Percentiles rank a stretch among this genome's conserved stretches.
Evolutionary conservation across 2,888 invertebrate genomes (phyloP).

Genomic region (Cheilosia vulpina): DNA sequence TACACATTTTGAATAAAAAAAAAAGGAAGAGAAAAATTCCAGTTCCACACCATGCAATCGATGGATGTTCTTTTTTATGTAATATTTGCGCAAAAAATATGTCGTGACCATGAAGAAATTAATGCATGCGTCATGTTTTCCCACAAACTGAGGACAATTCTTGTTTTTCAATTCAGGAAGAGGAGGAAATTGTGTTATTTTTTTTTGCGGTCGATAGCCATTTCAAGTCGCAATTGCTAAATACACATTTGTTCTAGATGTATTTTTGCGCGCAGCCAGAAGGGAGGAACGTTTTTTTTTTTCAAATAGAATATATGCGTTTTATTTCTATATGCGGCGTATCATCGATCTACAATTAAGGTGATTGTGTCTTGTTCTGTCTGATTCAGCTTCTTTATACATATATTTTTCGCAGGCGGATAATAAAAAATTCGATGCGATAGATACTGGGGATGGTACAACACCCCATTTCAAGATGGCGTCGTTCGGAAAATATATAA

Average conservation of each 20-base stretch:
- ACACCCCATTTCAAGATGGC: constrained; percentile 74
- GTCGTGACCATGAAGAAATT: constrained; percentile 64
- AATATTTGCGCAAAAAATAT: constrained; percentile 57
- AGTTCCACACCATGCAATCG: constrained; percentile 60
- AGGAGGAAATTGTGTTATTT: constrained; percentile 48
- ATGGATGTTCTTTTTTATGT: constrained; percentile 49
- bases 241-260: constrained; percentile 12
- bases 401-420: constrained; percentile 56
- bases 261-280: constrained; percentile 62
- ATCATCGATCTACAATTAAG: constrained; percentile 68
- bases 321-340: constrained; percentile 49
- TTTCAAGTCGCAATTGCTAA: constrained; percentile 46
- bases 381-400: constrained; percentile 69
- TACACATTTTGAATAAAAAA: not conserved
- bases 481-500: constrained; percentile 62
- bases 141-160: constrained; percentile 65
- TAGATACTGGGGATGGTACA: constrained; percentile 58
- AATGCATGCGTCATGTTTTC: constrained; percentile 69
- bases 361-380: constrained; percentile 75
- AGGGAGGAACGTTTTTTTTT: constrained; percentile 31
- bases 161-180: constrained; percentile 45
- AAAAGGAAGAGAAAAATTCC: constrained; percentile 3
- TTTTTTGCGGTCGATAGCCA: constrained; percentile 40
- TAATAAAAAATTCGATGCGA: constrained; percentile 59
- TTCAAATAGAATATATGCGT: constrained; percentile 42